phyloP scores from a whole-genome alignment of 2,888 invertebrate species.

The Ichneumoninae sp. region DNA sequence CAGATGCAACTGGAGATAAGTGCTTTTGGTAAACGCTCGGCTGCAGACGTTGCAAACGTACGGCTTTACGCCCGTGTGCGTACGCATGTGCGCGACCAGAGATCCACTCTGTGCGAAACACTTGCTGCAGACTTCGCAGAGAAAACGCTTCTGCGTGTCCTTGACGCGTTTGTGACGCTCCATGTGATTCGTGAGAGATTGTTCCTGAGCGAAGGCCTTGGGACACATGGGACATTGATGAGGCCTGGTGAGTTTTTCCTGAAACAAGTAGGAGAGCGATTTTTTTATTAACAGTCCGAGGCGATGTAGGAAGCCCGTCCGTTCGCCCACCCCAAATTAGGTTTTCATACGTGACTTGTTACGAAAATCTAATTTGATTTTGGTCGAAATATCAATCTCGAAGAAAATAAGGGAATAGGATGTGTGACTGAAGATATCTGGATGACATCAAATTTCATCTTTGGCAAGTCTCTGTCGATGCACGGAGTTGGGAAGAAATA shows the following conservation, averaged over 20 bases:
- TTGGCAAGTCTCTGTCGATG: too few relatives aligned
- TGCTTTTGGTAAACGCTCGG: conserved; percentile 81
- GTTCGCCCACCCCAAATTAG: too few relatives aligned
- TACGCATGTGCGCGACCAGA: conserved; percentile 81
- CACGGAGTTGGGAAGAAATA: too few relatives aligned
- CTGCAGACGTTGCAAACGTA: conserved; percentile 81
- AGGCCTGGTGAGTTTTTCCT: conserved; percentile 79
- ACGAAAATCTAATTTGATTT: too few relatives aligned
- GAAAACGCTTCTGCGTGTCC: conserved; percentile 80
- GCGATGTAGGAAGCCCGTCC: too few relatives aligned
- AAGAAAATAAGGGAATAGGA: too few relatives aligned
- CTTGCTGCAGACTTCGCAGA: conserved; percentile 82
- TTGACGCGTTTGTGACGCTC: conserved; percentile 80
- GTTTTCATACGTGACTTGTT: too few relatives aligned
- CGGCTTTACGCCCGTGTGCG: conserved; percentile 81
- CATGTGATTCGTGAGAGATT: conserved; percentile 79
- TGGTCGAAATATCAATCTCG: too few relatives aligned
- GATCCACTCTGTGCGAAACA: conserved; percentile 82
- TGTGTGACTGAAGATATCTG: too few relatives aligned
- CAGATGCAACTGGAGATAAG: conserved; percentile 80
- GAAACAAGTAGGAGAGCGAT: conserved; percentile 44
- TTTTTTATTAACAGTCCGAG: too few relatives aligned
- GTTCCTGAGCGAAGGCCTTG: conserved; percentile 80
- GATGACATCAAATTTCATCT: too few relatives aligned
- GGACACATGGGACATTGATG: conserved; percentile 79